Base-by-base conservation (phyloP, 2,797 vertebrate species). In the Meda fulgida region DNA sequence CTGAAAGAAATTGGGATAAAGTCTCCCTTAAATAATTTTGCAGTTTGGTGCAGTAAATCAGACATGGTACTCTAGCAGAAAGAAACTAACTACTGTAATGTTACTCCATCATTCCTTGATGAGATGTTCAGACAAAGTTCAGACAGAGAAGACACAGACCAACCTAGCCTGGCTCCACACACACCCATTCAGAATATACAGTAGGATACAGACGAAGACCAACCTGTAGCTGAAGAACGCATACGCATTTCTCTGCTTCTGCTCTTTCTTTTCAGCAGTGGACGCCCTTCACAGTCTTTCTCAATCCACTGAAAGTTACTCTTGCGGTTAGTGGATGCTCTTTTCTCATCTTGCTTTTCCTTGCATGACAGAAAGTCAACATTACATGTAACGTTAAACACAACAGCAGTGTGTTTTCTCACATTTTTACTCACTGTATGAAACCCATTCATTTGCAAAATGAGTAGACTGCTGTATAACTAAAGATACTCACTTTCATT, bases 161-260 rank as follows among this genome's bases (percentile, higher is more conserved):
- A 63, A 63, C 58, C 58, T 63, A 63, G n/a, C 58, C 58, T 63
- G n/a, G n/a, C 58, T 63, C 58, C 58, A 60, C 58, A 11, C 58
- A 29, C n/a, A 29, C n/a, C 11, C 2, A 63, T 63, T 63, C 58
- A 63, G n/a, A 63, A 63, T 63, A 26, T 11, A 26, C 38, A 40
- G 8, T 40, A 40, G n/a, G n/a, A 60, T 60, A n/a, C n/a, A n/a
- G n/a, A 60, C 1, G 4, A 23, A 58, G 53, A 58, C 53, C 8
- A 58, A 60, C n/a, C n/a, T 26, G n/a, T n/a, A 60, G 4, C 4
- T 26, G 55, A 60, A 60, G n/a, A 26, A 60, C 10, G n/a, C n/a
- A 13, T 60, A 5, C 10, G 1, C 4, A 0, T 26, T 60, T 60
- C 10, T 60, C 58, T 11, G 1, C 58, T 60, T 60, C 58, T 60